These are phyloP conservation scores for Gracilinanus agilis DNA, from an alignment of 2,113 vertebrate species.

Conservation along the genomic window DNA sequence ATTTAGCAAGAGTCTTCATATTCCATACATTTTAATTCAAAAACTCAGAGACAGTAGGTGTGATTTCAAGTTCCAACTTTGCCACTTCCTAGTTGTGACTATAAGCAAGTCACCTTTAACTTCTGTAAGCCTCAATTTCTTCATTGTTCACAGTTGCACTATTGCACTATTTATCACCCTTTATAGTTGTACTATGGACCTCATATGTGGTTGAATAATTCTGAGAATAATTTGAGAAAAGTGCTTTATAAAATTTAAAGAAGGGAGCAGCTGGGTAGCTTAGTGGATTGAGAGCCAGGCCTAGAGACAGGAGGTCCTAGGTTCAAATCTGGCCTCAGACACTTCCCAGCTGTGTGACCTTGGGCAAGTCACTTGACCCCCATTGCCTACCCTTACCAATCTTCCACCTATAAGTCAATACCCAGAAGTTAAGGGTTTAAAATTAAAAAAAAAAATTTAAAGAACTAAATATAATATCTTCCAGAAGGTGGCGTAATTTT, in stretches of 20 bases:
- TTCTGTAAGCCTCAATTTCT: background rate
- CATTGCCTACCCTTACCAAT: no score
- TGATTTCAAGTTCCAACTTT: background rate
- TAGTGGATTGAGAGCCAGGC: no score
- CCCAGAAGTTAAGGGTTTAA: no score
- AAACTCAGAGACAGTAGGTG: background rate
- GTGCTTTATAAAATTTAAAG: background rate
- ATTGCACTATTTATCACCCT: background rate
- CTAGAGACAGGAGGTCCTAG: no score
- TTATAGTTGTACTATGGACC: background rate
- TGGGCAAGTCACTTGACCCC: no score
- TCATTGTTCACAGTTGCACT: background rate
- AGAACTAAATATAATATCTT: slow-evolving; percentile 12
- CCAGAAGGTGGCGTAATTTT: slow-evolving; percentile 72
- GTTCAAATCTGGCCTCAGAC: no score
- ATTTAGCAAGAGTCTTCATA: slow-evolving; percentile 11
- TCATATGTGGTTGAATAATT: background rate
- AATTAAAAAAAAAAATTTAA: no score
- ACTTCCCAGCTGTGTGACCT: no score
- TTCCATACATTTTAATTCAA: background rate
- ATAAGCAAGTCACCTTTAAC: background rate
- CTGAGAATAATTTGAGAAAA: background rate
- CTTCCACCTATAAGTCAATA: no score
- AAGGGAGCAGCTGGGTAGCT: no score
- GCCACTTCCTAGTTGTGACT: background rate